Conservation (phyloP, 2,888 invertebrate species). For the Drosophila melanosoma region DNA sequence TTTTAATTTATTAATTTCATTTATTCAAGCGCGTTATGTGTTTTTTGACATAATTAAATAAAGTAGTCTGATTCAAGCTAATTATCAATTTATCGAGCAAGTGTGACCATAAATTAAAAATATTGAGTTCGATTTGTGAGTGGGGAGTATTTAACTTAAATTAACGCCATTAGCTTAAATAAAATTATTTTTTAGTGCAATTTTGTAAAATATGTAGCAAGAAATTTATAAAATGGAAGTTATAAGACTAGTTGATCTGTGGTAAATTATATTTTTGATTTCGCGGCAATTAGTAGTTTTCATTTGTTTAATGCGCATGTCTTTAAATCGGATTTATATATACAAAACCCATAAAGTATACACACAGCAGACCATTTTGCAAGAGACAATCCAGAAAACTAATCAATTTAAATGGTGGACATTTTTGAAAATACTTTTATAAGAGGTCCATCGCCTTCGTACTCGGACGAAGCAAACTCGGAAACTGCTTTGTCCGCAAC, state of each 20-base stretch:
- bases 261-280: neutral
- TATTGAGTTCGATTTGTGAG: neutral
- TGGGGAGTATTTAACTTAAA: neutral
- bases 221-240: neutral
- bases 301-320: slow-evolving; percentile 43
- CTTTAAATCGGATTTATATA: slow-evolving; percentile 14
- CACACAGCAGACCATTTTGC: slow-evolving; percentile 38
- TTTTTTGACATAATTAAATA: neutral
- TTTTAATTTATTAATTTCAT: too few relatives aligned
- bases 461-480: slow-evolving; percentile 83
- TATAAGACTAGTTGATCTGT: too few relatives aligned
- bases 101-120: slow-evolving; percentile 2
- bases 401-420: slow-evolving; percentile 64
- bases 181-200: neutral
- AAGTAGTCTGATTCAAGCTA: neutral
- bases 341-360: slow-evolving; percentile 29
- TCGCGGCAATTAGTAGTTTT: slow-evolving; percentile 15
- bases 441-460: slow-evolving; percentile 83
- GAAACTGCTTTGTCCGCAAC: slow-evolving; percentile 81
- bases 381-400: slow-evolving; percentile 14
- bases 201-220: neutral
- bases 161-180: neutral
- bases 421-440: slow-evolving; percentile 83
- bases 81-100: neutral
- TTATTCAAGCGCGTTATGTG: neutral